Base-by-base conservation (phyloP, 1,140 invertebrate genomes). In the Phymastichus coffea region DNA sequence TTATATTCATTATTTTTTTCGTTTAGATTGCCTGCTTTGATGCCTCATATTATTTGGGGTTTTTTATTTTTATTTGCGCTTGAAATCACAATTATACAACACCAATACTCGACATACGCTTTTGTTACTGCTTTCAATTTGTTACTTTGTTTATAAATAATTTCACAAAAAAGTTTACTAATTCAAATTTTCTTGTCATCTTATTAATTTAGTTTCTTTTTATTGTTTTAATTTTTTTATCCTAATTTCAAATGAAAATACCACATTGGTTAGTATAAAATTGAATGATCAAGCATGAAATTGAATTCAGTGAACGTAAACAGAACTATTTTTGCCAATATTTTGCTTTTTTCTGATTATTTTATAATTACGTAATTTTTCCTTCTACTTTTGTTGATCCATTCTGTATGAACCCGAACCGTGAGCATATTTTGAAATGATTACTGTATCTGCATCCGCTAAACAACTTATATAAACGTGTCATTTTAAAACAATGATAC, bases 391-490 rank as follows among this genome's bases (percentile, higher is more conserved):
- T 71, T 73, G 66, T 70, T 74, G 74, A 75, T 77, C 75, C 75
- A 75, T 77, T 74, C 74, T 75, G 74, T 77, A 73, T 73, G 70
- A 70, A 64, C 47, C 19, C n/a, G 26, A 47, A 30, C 51, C 41
- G 54, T 63, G 55, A 58, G 60, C 47, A 60, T 57, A 52, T 46
- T 56, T 59, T 35, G 40, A 44, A 44, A 61, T 60, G 61, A 64
- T 62, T 41, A 56, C 47, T 65, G 54, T 63, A 63, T 65, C 66
- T 67, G 66, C 64, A 66, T 65, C 57, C 51, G 48, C 8, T 47
- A 44, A 57, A n/a, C 33, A 14, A 37, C 28, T 26, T 37, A 44
- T 33, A 22, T 17, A 37, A 30, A 25, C 37, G 53, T 57, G 10
- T 28, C n/a, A 53, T 63, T 47, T 20, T 55, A 61, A 43, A 61